These are phyloP conservation scores for Microchirus variegatus DNA, from an alignment of 2,797 vertebrate species.

Conservation along the genomic window DNA sequence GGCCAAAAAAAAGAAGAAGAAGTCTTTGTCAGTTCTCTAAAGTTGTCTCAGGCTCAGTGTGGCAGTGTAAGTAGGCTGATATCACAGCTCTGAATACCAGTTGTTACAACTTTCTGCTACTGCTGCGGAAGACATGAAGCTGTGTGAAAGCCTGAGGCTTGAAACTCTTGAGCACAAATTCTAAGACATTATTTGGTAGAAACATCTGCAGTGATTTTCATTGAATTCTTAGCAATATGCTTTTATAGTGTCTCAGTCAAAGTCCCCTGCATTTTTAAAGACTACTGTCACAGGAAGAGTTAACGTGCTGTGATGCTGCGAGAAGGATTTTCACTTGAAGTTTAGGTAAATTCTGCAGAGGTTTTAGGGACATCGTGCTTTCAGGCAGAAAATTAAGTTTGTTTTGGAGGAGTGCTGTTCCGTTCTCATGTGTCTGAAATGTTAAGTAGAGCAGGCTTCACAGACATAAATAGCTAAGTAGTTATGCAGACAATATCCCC, in stretches of 20 bases:
- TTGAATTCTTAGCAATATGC: not conserved
- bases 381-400: slow-evolving; percentile 33
- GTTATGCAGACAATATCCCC: too few relatives aligned
- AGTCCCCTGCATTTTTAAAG: slow-evolving; percentile 27
- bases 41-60: slow-evolving; percentile 34
- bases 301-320: slow-evolving; percentile 3
- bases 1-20: slow-evolving; percentile 38
- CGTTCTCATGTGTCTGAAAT: slow-evolving; percentile 9
- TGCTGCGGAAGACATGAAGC: slow-evolving; percentile 29
- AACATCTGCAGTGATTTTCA: slow-evolving; percentile 23
- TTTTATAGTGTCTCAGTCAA: slow-evolving; percentile 15
- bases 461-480: too few relatives aligned
- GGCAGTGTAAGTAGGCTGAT: slow-evolving; percentile 21
- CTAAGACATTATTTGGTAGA: slow-evolving; percentile 21
- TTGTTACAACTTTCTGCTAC: slow-evolving; percentile 19
- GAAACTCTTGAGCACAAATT: slow-evolving; percentile 16
- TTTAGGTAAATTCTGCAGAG: slow-evolving; percentile 10
- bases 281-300: slow-evolving; percentile 12
- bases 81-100: slow-evolving; percentile 36
- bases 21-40: slow-evolving; percentile 48
- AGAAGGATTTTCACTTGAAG: slow-evolving; percentile 6
- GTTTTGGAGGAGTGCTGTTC: slow-evolving; percentile 12
- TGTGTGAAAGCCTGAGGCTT: slow-evolving; percentile 2
- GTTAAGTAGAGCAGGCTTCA: not conserved
- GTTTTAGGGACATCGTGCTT: slow-evolving; percentile 25